Conservation (phyloP, 2,888 invertebrate genomes). For the Caenorhabditis uteleia region DNA sequence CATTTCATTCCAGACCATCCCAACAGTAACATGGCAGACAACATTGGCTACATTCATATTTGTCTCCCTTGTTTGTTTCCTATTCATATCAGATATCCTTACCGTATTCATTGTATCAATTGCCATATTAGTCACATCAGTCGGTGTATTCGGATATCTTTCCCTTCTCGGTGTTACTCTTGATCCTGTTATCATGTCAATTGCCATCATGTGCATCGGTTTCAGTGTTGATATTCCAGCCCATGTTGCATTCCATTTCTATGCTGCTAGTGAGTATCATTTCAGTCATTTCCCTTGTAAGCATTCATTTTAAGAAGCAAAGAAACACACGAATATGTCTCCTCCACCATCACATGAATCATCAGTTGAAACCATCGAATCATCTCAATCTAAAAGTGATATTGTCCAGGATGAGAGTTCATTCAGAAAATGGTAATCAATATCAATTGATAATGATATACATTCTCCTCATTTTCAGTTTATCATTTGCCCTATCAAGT, state of each 20-base stretch:
- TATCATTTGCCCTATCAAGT: constrained; percentile 28
- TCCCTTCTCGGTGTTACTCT: constrained; percentile 36
- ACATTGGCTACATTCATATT: constrained; percentile 37
- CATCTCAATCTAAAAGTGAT: not conserved
- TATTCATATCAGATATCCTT: constrained; percentile 32
- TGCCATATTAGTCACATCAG: constrained; percentile 31
- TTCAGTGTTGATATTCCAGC: constrained; percentile 47
- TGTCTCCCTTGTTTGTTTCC: constrained; percentile 34
- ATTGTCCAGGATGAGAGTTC: not conserved
- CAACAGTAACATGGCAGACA: constrained; percentile 50
- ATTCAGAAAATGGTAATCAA: constrained; percentile 5
- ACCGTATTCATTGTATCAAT: constrained; percentile 37
- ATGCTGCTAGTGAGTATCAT: constrained; percentile 33
- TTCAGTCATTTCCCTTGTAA: not conserved
- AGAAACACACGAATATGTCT: constrained; percentile 4
- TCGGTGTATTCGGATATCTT: constrained; percentile 40
- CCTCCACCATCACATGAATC: constrained; percentile 7
- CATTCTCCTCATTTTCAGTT: constrained; percentile 5
- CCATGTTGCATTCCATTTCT: constrained; percentile 48
- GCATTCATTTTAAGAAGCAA: constrained; percentile 25
- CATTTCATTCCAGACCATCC: constrained; percentile 44
- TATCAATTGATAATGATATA: constrained; percentile 3
- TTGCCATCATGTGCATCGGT: constrained; percentile 45
- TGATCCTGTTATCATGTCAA: constrained; percentile 44
- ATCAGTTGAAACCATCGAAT: constrained; percentile 4